A percentile compares a stretch with the other conserved stretches of the same genome.
Evolutionary conservation across 1,140 invertebrate genomes (phyloP).

Genomic region (Hypsibius dujardini): DNA sequence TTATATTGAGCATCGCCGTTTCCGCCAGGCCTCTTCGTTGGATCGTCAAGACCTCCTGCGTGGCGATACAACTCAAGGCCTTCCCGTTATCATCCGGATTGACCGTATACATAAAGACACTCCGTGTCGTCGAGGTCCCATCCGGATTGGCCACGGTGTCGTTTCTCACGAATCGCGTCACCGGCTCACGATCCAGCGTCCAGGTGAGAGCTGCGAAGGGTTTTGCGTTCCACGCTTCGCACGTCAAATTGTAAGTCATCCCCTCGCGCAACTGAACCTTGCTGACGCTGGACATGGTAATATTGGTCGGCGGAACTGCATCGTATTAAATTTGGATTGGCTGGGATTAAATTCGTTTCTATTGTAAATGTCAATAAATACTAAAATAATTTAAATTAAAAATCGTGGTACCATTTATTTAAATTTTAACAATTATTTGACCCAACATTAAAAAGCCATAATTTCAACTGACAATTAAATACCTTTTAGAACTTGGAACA

Average conservation of each 20-base stretch:
- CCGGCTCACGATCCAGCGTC: conserved; percentile 6
- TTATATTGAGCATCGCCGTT: not conserved
- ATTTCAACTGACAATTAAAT: too few relatives aligned
- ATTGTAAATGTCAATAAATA: too few relatives aligned
- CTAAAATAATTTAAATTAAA: too few relatives aligned
- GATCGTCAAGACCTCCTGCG: not conserved
- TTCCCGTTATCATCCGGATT: conserved; percentile 14
- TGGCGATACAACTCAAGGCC: conserved; percentile 4
- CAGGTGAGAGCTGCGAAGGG: not conserved
- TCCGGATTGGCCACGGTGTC: not conserved
- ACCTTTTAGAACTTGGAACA: too few relatives aligned
- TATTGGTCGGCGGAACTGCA: conserved; percentile 11
- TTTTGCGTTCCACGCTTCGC: not conserved
- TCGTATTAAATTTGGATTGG: too few relatives aligned
- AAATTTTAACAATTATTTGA: too few relatives aligned
- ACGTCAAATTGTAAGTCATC: not conserved
- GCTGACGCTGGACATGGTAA: not conserved
- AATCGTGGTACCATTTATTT: too few relatives aligned
- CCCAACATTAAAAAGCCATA: too few relatives aligned
- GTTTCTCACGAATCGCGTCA: not conserved
- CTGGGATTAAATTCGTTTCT: too few relatives aligned
- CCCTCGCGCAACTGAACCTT: not conserved
- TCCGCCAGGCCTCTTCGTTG: not conserved
- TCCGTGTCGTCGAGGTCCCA: not conserved
- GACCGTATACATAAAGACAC: not conserved